phyloP scores from a whole-genome alignment of 1,140 invertebrate species.

The Drosophila malerkotliana region DNA sequence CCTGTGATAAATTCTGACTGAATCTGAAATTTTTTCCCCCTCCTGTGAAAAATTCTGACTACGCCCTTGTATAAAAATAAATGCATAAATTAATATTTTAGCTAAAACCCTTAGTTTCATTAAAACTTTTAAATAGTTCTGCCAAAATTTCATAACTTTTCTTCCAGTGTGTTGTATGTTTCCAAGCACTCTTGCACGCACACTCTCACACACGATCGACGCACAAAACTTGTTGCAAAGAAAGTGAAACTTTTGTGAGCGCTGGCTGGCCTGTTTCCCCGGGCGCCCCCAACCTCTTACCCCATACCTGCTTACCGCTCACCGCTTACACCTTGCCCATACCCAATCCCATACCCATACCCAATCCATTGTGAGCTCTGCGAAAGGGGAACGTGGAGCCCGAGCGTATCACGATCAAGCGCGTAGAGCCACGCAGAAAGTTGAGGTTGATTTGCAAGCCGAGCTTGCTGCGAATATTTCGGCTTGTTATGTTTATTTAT shows the following conservation, averaged over 20 bases:
- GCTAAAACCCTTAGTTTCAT: too few species aligned
- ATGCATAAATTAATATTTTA: too few species aligned
- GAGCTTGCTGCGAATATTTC: conserved; percentile 36
- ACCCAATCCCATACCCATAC: not conserved
- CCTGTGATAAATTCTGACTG: too few species aligned
- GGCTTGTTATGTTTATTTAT: conserved; percentile 37
- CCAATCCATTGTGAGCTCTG: conserved; percentile 7
- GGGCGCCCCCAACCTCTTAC: conserved; percentile 6
- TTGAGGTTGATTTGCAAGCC: conserved; percentile 72
- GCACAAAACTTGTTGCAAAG: conserved; percentile 79
- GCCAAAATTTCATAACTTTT: not conserved
- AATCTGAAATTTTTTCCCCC: too few species aligned
- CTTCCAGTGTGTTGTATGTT: conserved; percentile 12
- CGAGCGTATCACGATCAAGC: conserved; percentile 66
- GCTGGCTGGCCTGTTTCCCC: conserved; percentile 23
- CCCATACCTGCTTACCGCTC: not conserved
- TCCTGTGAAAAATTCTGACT: too few species aligned
- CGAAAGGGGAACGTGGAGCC: conserved; percentile 47
- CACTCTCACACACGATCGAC: conserved; percentile 28
- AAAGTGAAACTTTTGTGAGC: conserved; percentile 75
- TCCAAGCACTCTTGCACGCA: conserved; percentile 15
- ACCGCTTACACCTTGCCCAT: not conserved
- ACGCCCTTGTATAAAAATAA: too few species aligned
- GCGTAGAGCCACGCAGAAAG: conserved; percentile 67
- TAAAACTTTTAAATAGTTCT: not conserved